Conservation (phyloP, 2,888 invertebrate species). For the Lasioglossum figueresi region DNA sequence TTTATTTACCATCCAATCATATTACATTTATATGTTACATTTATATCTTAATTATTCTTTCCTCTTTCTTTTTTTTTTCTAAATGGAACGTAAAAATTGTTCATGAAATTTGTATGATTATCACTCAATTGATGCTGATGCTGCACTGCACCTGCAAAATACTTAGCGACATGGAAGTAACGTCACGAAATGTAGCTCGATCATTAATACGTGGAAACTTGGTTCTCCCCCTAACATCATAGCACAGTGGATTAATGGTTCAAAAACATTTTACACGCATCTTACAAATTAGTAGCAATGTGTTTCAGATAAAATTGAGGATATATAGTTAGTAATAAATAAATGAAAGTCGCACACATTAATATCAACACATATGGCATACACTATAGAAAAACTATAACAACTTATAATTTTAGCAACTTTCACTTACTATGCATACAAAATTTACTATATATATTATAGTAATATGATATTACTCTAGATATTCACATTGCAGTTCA, state of each 20-base stretch:
- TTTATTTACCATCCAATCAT: conserved; percentile 77
- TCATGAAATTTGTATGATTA: conserved; percentile 73
- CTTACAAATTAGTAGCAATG: conserved; percentile 77
- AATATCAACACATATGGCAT: conserved; percentile 15
- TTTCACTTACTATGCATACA: conserved; percentile 81
- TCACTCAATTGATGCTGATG: conserved; percentile 79
- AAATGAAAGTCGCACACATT: conserved; percentile 77
- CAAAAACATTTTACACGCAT: conserved; percentile 70
- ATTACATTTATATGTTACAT: conserved; percentile 76
- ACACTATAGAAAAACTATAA: conserved; percentile 31
- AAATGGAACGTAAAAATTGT: conserved; percentile 74
- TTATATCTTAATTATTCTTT: conserved; percentile 70
- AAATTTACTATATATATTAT: conserved; percentile 79
- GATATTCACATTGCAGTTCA: conserved; percentile 80
- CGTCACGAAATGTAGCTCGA: conserved; percentile 71
- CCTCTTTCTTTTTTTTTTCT: conserved; percentile 63
- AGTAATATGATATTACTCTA: conserved; percentile 80
- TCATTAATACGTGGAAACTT: conserved; percentile 68
- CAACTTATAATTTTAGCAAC: conserved; percentile 68
- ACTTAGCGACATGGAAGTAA: conserved; percentile 80
- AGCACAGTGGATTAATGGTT: conserved; percentile 71
- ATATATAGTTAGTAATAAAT: conserved; percentile 72
- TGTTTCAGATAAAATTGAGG: conserved; percentile 71
- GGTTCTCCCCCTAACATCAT: conserved; percentile 69
- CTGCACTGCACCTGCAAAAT: conserved; percentile 83